Evolutionary conservation across 2,888 invertebrate species (phyloP), one percentile per base, ranked within the genome.

Genomic region (Cephus runcator): DNA sequence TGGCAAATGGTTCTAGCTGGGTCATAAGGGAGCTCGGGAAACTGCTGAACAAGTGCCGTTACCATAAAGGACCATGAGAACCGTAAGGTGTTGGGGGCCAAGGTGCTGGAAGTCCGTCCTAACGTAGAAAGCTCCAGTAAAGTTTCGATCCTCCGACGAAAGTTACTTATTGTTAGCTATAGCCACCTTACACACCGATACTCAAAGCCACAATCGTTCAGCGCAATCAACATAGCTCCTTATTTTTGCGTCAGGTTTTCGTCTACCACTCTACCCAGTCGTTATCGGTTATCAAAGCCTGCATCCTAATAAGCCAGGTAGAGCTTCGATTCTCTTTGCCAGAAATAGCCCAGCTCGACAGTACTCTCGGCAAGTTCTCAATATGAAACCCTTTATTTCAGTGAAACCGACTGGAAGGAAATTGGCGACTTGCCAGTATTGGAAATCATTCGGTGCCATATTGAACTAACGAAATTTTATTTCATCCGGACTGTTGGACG

Each of bases 341-440:
- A 56, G 56, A 56, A 56, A 56, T 56, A 56, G 23, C 23, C 23
- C 9, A 9, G 23, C 9, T 56, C 23, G 9, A 77, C 83, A 79
- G 85, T 84, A 82, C 83, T 85, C 82, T 83, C 81, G 79, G 80
- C 83, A 83, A 85, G 88, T 86, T 86, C 85, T 86, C 87, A 83
- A 87, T 88, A 88, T 84, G 85, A 85, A 84, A 83, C 85, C 84
- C 84, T 86, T 88, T 88, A 88, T 89, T 88, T 89, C 84, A 84
- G 86, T 87, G 87, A 86, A 89, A 87, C 85, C 84, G 85, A 82
- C 77, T 77, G 85, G 83, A 88, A 82, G 82, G 80, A 83, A 81
- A 75, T 83, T 89, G 89, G 89, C 86, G 6, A 11, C 34, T 68
- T 33, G 84, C 88, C 89, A 88, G 79, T 75, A 84, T 87, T 83